Evolutionary conservation across 2,888 invertebrate species (phyloP).

Genomic region (Subacronicta megacephala): DNA sequence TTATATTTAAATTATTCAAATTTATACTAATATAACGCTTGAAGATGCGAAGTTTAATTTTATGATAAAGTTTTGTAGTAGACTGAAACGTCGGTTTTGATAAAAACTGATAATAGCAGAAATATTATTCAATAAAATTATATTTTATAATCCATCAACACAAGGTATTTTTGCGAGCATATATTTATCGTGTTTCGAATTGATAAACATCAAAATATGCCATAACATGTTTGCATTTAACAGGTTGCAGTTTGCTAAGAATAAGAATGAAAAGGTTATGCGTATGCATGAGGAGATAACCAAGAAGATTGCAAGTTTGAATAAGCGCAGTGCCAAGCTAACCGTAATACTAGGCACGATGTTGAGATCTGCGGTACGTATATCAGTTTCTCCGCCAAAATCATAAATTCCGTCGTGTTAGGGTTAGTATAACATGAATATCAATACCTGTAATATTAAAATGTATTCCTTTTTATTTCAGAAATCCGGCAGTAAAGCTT

Average conservation of each 20-base stretch:
- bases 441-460: too few relatives aligned
- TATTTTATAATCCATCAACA: constrained; percentile 3
- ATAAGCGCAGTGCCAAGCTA: constrained; percentile 43
- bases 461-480: constrained; percentile 6
- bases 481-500: background rate
- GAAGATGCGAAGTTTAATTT: too few relatives aligned
- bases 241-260: constrained; percentile 61
- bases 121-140: too few relatives aligned
- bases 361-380: constrained; percentile 17
- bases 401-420: too few relatives aligned
- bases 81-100: too few relatives aligned
- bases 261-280: constrained; percentile 53
- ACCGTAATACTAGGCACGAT: constrained; percentile 22
- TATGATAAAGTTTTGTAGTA: too few relatives aligned
- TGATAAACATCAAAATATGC: background rate
- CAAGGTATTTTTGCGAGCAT: constrained; percentile 8
- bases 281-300: constrained; percentile 43
- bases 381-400: background rate
- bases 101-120: too few relatives aligned
- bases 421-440: too few relatives aligned
- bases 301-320: constrained; percentile 46
- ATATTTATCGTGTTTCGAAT: background rate
- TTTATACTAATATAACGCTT: too few relatives aligned
- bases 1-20: too few relatives aligned
- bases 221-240: constrained; percentile 1